Evolutionary conservation across 2,888 invertebrate species (phyloP).

Genomic region (Galerucella nymphaeae): DNA sequence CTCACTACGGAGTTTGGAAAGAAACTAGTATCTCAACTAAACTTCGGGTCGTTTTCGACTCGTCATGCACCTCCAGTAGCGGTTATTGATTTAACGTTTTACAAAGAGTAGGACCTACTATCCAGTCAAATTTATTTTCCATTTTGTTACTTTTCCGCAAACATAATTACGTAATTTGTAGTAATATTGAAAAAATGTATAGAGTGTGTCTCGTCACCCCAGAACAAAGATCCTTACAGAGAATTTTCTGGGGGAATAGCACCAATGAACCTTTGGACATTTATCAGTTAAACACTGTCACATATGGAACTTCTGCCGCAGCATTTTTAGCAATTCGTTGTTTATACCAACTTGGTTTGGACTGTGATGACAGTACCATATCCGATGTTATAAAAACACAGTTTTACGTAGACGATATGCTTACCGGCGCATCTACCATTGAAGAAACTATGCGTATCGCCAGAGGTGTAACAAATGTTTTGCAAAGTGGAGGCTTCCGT

Average conservation of each 20-base stretch:
- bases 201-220: too few relatives aligned
- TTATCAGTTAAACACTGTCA: conserved; percentile 22
- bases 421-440: conserved; percentile 14
- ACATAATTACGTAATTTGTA: too few relatives aligned
- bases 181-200: too few relatives aligned
- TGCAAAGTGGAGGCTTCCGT: not conserved
- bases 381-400: conserved; percentile 23
- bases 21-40: too few relatives aligned
- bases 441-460: conserved; percentile 10
- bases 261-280: conserved; percentile 16
- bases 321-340: conserved; percentile 31
- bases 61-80: too few relatives aligned
- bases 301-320: conserved; percentile 27
- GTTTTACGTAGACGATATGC: conserved; percentile 33
- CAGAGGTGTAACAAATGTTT: not conserved
- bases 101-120: too few relatives aligned
- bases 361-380: conserved; percentile 4
- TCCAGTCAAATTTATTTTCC: too few relatives aligned
- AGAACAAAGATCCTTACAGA: not conserved
- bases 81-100: too few relatives aligned
- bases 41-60: too few relatives aligned
- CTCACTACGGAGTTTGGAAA: too few relatives aligned
- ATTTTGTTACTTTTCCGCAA: too few relatives aligned
- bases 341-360: conserved; percentile 23
- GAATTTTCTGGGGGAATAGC: conserved; percentile 5